Evolutionary conservation across 1,140 invertebrate species (phyloP).

Genomic region (Drosophila watanabei): DNA sequence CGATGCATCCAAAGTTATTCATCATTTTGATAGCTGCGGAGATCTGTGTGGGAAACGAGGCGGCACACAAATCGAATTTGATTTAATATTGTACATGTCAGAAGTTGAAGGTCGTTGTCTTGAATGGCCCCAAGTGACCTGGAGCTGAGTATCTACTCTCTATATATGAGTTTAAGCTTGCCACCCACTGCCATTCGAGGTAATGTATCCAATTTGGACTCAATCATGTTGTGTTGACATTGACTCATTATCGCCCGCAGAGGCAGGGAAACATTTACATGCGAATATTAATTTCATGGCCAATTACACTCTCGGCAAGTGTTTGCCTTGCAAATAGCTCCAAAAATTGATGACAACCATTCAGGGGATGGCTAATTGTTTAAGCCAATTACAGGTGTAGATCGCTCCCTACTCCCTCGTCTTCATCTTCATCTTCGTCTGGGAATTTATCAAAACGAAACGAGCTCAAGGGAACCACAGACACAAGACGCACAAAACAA

Average conservation of each 20-base stretch:
- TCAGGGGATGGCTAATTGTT: constrained; percentile 59
- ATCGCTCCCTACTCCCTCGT: constrained; percentile 6
- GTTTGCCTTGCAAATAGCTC: constrained; percentile 16
- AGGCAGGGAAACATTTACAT: constrained; percentile 37
- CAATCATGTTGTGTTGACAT: constrained; percentile 53
- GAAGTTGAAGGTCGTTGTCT: constrained; percentile 37
- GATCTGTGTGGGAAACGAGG: constrained; percentile 28
- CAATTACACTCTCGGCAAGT: constrained; percentile 53
- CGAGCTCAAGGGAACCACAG: constrained; percentile 66
- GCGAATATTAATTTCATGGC: constrained; percentile 52
- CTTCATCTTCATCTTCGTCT: background rate
- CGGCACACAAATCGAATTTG: constrained; percentile 34
- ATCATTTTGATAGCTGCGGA: constrained; percentile 28
- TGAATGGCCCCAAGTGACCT: constrained; percentile 33
- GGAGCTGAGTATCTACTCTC: constrained; percentile 1
- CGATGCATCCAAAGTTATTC: constrained; percentile 27
- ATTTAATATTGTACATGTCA: constrained; percentile 46
- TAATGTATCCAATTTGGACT: constrained; percentile 36
- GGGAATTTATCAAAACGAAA: constrained; percentile 67
- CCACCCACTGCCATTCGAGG: constrained; percentile 41
- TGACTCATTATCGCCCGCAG: constrained; percentile 36
- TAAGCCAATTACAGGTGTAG: constrained; percentile 45
- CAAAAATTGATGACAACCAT: constrained; percentile 47
- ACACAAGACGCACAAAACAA: constrained; percentile 46
- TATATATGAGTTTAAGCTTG: background rate